Evolutionary conservation across 2,888 invertebrate genomes (phyloP).

Genomic region (Schizaphis graminum): DNA sequence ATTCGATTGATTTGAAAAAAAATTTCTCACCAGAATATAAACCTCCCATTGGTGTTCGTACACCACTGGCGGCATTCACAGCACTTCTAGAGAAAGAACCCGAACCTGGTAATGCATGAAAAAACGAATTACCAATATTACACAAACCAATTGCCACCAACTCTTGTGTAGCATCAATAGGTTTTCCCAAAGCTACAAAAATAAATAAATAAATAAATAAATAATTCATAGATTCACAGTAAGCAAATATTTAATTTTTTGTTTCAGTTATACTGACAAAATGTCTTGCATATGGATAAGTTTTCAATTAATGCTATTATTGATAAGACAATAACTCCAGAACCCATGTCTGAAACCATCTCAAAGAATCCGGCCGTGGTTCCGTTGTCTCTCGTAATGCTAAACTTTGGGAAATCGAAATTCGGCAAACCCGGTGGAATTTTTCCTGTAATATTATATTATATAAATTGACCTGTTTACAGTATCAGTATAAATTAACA

Average conservation of each 20-base stretch:
- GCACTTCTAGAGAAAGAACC: slow-evolving; percentile 89
- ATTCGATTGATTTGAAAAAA: neutral
- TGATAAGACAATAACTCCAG: slow-evolving; percentile 88
- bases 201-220: neutral
- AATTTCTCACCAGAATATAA: slow-evolving; percentile 79
- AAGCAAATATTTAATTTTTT: neutral
- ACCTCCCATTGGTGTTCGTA: slow-evolving; percentile 86
- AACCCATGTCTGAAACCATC: slow-evolving; percentile 85
- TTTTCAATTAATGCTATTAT: slow-evolving; percentile 90
- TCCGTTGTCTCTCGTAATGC: slow-evolving; percentile 73
- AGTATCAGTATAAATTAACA: neutral
- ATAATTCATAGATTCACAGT: neutral
- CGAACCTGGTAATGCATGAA: slow-evolving; percentile 87
- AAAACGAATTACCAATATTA: slow-evolving; percentile 87
- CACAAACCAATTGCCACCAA: slow-evolving; percentile 87
- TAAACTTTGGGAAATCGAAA: slow-evolving; percentile 79
- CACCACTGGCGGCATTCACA: slow-evolving; percentile 91
- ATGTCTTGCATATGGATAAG: slow-evolving; percentile 94
- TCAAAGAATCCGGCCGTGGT: slow-evolving; percentile 76
- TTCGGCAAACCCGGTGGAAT: slow-evolving; percentile 84
- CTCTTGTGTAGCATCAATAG: slow-evolving; percentile 92
- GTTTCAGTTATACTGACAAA: slow-evolving; percentile 75
- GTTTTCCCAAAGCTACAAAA: slow-evolving; percentile 74
- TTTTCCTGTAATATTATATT: slow-evolving; percentile 72
- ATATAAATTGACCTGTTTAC: neutral